Conservation (phyloP, 2,888 invertebrate species). For the Ectemnius lituratus region DNA sequence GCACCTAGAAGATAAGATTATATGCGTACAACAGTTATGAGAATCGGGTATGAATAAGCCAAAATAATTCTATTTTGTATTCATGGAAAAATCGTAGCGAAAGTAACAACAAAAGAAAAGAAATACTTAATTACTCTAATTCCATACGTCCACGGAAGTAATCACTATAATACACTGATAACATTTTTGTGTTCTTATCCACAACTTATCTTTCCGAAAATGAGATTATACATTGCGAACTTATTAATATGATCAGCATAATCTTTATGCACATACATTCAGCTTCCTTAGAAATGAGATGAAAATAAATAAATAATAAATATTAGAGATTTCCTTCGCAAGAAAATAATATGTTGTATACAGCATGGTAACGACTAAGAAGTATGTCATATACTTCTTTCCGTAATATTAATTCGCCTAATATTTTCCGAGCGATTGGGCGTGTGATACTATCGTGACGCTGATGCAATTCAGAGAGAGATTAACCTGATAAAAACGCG, state of each 20-base stretch:
- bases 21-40: constrained; percentile 32
- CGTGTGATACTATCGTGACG: constrained; percentile 22
- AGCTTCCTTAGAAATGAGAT: constrained; percentile 34
- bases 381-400: constrained; percentile 31
- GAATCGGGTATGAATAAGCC: constrained; percentile 30
- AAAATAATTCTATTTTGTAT: constrained; percentile 32
- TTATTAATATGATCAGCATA: constrained; percentile 42
- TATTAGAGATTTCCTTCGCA: constrained; percentile 64
- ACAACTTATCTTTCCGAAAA: constrained; percentile 42
- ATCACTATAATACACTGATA: constrained; percentile 22
- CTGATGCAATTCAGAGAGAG: constrained; percentile 23
- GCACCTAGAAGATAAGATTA: constrained; percentile 23
- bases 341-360: constrained; percentile 48
- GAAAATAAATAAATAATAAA: constrained; percentile 73
- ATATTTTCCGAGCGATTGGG: constrained; percentile 24
- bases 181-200: constrained; percentile 32
- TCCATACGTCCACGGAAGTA: constrained; percentile 24
- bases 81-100: constrained; percentile 44
- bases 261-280: constrained; percentile 44
- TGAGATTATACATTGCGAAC: constrained; percentile 61
- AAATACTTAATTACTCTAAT: constrained; percentile 34
- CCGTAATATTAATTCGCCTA: constrained; percentile 27
- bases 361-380: constrained; percentile 41
- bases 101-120: constrained; percentile 29
- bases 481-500: constrained; percentile 31